These are phyloP conservation scores for Bibio marci DNA, from an alignment of 2,888 invertebrate species.

Conservation along the genomic window DNA sequence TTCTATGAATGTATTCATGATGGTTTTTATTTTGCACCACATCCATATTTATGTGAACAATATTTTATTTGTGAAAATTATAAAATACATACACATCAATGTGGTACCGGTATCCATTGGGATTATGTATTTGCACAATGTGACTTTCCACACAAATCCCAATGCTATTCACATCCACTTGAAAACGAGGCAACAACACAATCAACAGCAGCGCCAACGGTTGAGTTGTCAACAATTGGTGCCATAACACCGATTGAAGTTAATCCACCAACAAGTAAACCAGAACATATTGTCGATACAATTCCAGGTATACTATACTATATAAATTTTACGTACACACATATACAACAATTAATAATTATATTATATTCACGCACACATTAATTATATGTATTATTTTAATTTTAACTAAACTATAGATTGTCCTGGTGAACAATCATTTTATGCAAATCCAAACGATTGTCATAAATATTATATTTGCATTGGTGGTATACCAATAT, in stretches of 20 bases:
- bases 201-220: too few species aligned
- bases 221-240: background rate
- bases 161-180: too few species aligned
- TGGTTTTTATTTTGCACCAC: slow-evolving; percentile 24
- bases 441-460: slow-evolving; percentile 19
- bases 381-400: too few species aligned
- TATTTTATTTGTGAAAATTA: slow-evolving; percentile 24
- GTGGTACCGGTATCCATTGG: slow-evolving; percentile 20
- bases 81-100: slow-evolving; percentile 20
- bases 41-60: slow-evolving; percentile 19
- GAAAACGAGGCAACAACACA: too few species aligned
- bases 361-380: too few species aligned
- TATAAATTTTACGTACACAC: too few species aligned
- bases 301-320: background rate
- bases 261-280: background rate
- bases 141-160: slow-evolving; percentile 10
- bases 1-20: slow-evolving; percentile 17
- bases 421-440: slow-evolving; percentile 18
- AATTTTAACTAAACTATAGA: slow-evolving; percentile 1
- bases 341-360: too few species aligned
- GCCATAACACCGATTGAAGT: background rate
- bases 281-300: background rate
- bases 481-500: slow-evolving; percentile 20
- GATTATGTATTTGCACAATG: slow-evolving; percentile 18
- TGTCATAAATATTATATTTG: slow-evolving; percentile 25